Evolutionary conservation across 2,113 vertebrate genomes (phyloP).

Genomic region (Anoplopoma fimbria): DNA sequence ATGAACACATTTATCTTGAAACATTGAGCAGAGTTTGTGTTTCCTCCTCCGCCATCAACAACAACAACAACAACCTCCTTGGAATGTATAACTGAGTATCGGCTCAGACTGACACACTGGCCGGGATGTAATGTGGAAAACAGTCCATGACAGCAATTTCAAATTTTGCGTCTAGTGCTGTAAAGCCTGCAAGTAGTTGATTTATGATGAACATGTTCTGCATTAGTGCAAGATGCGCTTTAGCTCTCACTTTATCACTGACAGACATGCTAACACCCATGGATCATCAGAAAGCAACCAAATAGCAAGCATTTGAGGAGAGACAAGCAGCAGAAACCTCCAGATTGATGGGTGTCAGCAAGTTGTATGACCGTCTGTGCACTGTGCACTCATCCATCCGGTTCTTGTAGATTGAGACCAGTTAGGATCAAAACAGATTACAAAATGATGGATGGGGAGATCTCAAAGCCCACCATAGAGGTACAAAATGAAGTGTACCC

Average conservation of each 20-base stretch:
- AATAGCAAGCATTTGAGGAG: not conserved
- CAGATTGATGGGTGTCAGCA: not conserved
- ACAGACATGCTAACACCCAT: conserved; percentile 13
- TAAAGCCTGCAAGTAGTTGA: not conserved
- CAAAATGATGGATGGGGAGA: conserved; percentile 13
- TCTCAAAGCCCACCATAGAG: conserved; percentile 34
- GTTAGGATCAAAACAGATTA: conserved; percentile 34
- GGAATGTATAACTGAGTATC: conserved; percentile 1
- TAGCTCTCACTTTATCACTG: conserved; percentile 1
- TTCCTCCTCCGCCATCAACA: conserved; percentile 5
- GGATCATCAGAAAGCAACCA: conserved; percentile 19
- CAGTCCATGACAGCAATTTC: not conserved
- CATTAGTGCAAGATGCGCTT: not conserved
- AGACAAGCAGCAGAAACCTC: conserved; percentile 44
- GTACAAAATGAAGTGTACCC: conserved; percentile 24
- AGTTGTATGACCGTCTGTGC: not conserved
- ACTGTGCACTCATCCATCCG: not conserved
- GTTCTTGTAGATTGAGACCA: not conserved
- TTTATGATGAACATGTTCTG: conserved; percentile 11
- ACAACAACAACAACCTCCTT: conserved; percentile 28
- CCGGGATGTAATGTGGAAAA: conserved; percentile 13
- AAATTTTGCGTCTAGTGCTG: not conserved
- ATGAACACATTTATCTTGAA: conserved; percentile 8
- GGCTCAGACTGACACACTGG: not conserved
- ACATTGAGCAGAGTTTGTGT: conserved; percentile 13